Conservation (phyloP, 2,797 vertebrate genomes). For the Chrysocyon brachyurus region DNA sequence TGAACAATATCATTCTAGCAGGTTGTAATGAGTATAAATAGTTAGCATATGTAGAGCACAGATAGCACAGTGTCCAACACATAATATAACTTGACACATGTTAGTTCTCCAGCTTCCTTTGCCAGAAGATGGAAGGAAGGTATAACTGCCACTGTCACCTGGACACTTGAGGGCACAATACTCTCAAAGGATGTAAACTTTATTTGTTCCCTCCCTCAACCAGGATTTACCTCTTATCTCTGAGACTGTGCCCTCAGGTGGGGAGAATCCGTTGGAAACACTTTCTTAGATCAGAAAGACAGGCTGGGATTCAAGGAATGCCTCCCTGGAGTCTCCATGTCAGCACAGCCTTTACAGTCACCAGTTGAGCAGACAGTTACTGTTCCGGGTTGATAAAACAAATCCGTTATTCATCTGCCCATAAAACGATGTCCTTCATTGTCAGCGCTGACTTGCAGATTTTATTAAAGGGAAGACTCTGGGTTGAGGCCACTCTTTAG, state of each 20-base stretch:
- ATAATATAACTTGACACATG: neutral
- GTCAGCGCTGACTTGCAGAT: slow-evolving; percentile 21
- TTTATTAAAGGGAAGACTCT: slow-evolving; percentile 71
- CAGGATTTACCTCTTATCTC: neutral
- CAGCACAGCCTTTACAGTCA: neutral
- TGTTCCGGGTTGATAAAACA: slow-evolving; percentile 3
- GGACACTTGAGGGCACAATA: neutral
- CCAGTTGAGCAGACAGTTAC: neutral
- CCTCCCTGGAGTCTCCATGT: neutral
- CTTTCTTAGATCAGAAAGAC: slow-evolving; percentile 8
- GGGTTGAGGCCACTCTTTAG: neutral
- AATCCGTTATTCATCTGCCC: slow-evolving; percentile 55
- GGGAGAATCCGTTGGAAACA: neutral
- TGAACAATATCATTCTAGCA: neutral
- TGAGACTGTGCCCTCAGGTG: neutral
- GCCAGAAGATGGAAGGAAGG: neutral
- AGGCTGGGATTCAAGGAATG: neutral
- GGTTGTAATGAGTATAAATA: neutral
- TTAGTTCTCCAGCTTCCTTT: neutral
- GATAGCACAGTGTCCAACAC: neutral
- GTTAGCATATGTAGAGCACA: neutral
- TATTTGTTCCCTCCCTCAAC: neutral
- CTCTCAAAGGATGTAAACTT: neutral
- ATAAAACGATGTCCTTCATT: neutral
- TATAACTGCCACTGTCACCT: neutral